Evolutionary conservation across 2,888 invertebrate species (phyloP).

Genomic region (Ormyrus nitidulus): DNA sequence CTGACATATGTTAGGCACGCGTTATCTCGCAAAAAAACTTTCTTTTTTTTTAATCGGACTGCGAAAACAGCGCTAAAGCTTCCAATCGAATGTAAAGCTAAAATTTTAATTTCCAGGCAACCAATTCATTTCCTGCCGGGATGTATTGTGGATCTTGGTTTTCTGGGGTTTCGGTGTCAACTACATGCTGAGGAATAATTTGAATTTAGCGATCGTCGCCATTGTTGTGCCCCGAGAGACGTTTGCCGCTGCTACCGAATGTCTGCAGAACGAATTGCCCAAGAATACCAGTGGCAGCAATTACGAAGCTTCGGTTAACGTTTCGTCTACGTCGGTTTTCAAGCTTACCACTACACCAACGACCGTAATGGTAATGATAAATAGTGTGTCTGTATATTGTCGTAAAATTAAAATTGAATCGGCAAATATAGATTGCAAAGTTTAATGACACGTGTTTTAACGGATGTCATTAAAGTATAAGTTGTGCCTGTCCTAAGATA

Average conservation of each 20-base stretch:
- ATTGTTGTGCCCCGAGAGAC: slow-evolving; percentile 76
- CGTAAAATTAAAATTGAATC: too few species aligned
- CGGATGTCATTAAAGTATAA: too few species aligned
- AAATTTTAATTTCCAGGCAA: slow-evolving; percentile 59
- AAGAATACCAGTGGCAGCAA: neutral
- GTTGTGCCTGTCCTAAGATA: too few species aligned
- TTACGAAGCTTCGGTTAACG: neutral
- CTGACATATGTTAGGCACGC: too few species aligned
- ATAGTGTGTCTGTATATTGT: too few species aligned
- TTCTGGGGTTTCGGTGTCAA: slow-evolving; percentile 83
- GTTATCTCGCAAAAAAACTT: too few species aligned
- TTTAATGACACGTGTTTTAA: too few species aligned
- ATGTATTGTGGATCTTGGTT: slow-evolving; percentile 80
- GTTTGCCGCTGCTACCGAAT: slow-evolving; percentile 64
- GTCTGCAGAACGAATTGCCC: slow-evolving; percentile 49
- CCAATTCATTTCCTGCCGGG: slow-evolving; percentile 70
- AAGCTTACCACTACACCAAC: neutral
- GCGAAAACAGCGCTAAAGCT: too few species aligned
- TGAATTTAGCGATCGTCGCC: slow-evolving; percentile 83
- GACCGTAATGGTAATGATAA: slow-evolving; percentile 43
- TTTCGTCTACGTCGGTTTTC: neutral
- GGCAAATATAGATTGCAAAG: too few species aligned
- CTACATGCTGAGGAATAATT: slow-evolving; percentile 82
- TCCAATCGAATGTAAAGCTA: too few species aligned
- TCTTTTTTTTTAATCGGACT: too few species aligned